Evolutionary conservation across 2,888 invertebrate genomes (phyloP), one percentile per base, ranked within the genome.

Genomic region (Dryobota labecula): DNA sequence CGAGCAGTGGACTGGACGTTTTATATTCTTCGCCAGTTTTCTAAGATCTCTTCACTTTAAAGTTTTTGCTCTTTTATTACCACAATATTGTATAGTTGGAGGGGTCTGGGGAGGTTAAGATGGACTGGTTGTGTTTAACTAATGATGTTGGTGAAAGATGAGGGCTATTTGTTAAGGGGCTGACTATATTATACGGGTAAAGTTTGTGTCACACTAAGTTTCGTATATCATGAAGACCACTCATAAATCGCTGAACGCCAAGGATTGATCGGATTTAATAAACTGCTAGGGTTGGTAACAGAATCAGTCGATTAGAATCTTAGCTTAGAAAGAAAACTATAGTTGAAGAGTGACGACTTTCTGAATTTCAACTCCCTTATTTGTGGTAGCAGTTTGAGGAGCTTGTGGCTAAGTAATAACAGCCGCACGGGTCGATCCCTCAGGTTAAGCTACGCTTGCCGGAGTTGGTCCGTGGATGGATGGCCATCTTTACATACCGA

Each of bases 111-210:
- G 36, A 77, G 90, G 65, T 87, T 87, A 73, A 11, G 38, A 49
- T 73, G 78, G 70, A 85, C 47, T 89, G 90, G 92, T 78, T 81
- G 73, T 81, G 84, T 85, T 84, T 87, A 89, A 91, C 89, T 92
- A 92, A 92, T 91, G 90, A 91, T 86, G 89, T 78, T 85, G 78
- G 88, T 90, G 90, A 93, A 90, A 90, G 89, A 92, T 91, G 90
- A 90, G 87, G 88, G 89, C 87, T 86, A 92, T 93, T 92, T 92
- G 88, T 92, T 88, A 86, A 86, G 84, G 86, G 83, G 73, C 85
- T 86, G 86, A 78, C 80, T 83, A 57, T 75, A 84, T 79, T 75
- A n/a, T n/a, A 82, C 15, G 67, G 63, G 38, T 73, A 76, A 79
- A 70, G 67, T 60, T 53, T n/a, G 60, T 75, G 76, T 76, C 74